phyloP scores from a whole-genome alignment of 2,888 invertebrate genomes.

The Xestia xanthographa region DNA sequence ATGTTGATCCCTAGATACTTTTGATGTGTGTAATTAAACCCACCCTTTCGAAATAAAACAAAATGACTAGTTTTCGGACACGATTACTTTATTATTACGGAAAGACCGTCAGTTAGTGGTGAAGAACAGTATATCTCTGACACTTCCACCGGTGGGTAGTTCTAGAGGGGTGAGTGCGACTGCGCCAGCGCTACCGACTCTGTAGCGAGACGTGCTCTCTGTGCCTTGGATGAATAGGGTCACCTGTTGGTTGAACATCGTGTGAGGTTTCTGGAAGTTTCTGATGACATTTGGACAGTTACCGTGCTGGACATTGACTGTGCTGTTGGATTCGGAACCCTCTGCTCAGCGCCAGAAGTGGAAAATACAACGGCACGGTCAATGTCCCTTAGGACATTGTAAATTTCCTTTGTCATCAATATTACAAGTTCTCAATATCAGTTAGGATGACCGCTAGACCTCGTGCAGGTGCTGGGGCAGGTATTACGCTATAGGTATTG shows the following conservation, averaged over 20 bases:
- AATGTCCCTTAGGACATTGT: neutral
- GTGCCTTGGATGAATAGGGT: slow-evolving; percentile 80
- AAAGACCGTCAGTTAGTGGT: slow-evolving; percentile 74
- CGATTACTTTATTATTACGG: slow-evolving; percentile 31
- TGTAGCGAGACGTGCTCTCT: slow-evolving; percentile 72
- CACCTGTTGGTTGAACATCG: slow-evolving; percentile 70
- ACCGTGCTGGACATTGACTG: neutral
- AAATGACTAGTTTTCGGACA: slow-evolving; percentile 13
- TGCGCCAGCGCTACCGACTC: slow-evolving; percentile 77
- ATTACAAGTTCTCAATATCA: neutral
- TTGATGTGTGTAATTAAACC: no score
- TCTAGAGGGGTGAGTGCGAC: slow-evolving; percentile 78
- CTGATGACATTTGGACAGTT: neutral
- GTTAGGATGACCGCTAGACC: neutral
- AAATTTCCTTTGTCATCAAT: neutral
- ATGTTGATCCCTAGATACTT: no score
- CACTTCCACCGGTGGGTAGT: slow-evolving; percentile 80
- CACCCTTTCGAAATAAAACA: slow-evolving; percentile 28
- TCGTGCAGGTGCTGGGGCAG: neutral
- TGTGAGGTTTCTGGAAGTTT: neutral
- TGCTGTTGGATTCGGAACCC: neutral
- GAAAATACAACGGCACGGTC: neutral
- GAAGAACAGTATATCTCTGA: slow-evolving; percentile 84
- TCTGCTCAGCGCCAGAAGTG: neutral
- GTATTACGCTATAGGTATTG: neutral